Percentiles rank a stretch among this genome's conserved stretches.
These are phyloP conservation scores for Syngnathus rostellatus DNA, from an alignment of 2,797 vertebrate species.

Conservation along the genomic window DNA sequence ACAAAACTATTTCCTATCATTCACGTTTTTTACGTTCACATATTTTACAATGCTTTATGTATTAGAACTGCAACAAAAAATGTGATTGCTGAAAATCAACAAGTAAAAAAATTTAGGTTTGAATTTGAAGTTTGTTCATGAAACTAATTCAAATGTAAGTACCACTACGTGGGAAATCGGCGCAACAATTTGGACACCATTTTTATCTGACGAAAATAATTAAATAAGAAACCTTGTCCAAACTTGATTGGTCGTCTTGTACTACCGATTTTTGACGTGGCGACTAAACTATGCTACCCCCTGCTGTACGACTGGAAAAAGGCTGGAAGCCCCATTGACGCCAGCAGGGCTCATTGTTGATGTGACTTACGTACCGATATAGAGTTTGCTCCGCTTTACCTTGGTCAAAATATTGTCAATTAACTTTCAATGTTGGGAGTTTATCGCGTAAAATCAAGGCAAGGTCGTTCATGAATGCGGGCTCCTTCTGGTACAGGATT, in stretches of 20 bases:
- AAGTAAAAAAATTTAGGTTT: not conserved
- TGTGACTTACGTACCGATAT: not conserved
- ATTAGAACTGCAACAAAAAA: not conserved
- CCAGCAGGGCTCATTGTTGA: not conserved
- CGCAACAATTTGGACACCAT: not conserved
- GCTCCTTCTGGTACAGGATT: constrained; percentile 33
- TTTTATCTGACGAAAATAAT: not conserved
- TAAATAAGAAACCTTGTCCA: not conserved
- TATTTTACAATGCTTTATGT: not conserved
- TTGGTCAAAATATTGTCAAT: not conserved
- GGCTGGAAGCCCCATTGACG: not conserved
- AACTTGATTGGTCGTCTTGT: not conserved
- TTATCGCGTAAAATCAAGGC: not conserved
- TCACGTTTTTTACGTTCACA: not conserved
- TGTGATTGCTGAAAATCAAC: no score
- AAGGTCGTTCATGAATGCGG: not conserved
- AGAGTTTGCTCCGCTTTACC: no score
- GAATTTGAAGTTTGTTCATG: not conserved
- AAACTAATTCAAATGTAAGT: not conserved
- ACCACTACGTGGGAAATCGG: not conserved
- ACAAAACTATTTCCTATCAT: not conserved
- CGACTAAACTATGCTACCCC: not conserved
- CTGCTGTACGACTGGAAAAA: not conserved
- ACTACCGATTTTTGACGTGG: not conserved
- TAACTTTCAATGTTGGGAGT: not conserved